phyloP scores from a whole-genome alignment of 2,888 invertebrate genomes.

The Calameuta idolon region DNA sequence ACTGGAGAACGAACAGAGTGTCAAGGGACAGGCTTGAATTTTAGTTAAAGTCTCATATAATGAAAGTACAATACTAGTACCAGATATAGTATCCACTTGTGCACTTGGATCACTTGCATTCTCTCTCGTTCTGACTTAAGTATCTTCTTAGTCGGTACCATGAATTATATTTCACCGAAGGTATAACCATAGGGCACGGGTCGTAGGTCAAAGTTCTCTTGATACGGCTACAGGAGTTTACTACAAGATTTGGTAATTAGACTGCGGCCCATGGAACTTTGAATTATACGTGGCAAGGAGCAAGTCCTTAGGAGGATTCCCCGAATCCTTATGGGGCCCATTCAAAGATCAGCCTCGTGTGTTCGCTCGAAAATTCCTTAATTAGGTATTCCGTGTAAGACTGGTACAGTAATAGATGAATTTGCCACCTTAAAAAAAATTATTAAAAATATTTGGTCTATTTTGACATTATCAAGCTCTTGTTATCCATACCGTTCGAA shows the following conservation, averaged over 20 bases:
- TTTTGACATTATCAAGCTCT: neutral
- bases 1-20: conserved; percentile 27
- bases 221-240: conserved; percentile 26
- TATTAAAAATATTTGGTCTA: neutral
- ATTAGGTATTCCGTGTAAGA: neutral
- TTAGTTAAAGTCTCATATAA: conserved; percentile 47
- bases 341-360: conserved; percentile 17
- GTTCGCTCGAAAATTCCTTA: neutral
- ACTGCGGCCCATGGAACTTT: conserved; percentile 59
- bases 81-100: neutral
- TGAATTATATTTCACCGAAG: neutral
- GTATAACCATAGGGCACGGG: conserved; percentile 15
- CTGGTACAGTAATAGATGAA: neutral
- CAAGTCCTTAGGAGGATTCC: conserved; percentile 32
- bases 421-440: neutral
- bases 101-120: neutral
- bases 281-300: conserved; percentile 58
- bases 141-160: neutral
- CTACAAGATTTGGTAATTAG: conserved; percentile 63
- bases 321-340: conserved; percentile 53
- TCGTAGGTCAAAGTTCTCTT: conserved; percentile 45
- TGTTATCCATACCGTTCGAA: neutral
- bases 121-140: neutral
- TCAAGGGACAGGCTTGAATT: conserved; percentile 40
- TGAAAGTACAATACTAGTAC: neutral